Evolutionary conservation across 2,888 invertebrate species (phyloP).

Genomic region (Teleiodes luculella): DNA sequence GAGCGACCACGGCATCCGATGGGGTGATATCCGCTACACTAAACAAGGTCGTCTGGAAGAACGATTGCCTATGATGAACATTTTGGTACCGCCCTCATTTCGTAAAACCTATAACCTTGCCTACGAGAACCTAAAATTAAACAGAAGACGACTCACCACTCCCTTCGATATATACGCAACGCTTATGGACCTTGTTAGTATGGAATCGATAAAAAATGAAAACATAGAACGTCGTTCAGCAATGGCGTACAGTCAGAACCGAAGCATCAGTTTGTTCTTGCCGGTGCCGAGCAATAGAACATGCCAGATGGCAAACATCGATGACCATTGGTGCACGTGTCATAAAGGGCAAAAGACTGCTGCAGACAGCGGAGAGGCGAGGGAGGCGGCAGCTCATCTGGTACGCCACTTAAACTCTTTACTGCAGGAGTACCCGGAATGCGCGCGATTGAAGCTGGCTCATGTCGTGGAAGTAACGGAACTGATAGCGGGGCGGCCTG

Average conservation of each 20-base stretch:
- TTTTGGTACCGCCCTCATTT: constrained; percentile 86
- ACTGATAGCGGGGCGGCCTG: constrained; percentile 63
- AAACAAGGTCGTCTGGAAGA: constrained; percentile 93
- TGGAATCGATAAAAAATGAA: constrained; percentile 62
- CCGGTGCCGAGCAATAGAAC: constrained; percentile 84
- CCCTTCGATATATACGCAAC: constrained; percentile 92
- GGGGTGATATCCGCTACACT: constrained; percentile 89
- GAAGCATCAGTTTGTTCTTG: constrained; percentile 87
- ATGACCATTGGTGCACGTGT: constrained; percentile 93
- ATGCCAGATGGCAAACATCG: constrained; percentile 87
- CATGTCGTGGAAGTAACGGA: constrained; percentile 83
- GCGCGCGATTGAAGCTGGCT: constrained; percentile 80
- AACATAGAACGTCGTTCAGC: constrained; percentile 52
- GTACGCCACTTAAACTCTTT: constrained; percentile 82
- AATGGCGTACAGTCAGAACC: constrained; percentile 53
- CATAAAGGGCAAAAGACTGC: constrained; percentile 81
- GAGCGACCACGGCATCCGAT: constrained; percentile 95
- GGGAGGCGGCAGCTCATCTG: constrained; percentile 79
- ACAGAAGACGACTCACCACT: constrained; percentile 84
- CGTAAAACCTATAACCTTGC: constrained; percentile 79
- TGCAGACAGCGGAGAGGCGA: constrained; percentile 72
- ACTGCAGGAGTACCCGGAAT: constrained; percentile 80
- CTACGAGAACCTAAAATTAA: constrained; percentile 81
- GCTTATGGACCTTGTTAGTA: constrained; percentile 81
- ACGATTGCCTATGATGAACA: constrained; percentile 88